Evolutionary conservation across 2,888 invertebrate genomes (phyloP).

Genomic region (Agonopterix subpropinquella): DNA sequence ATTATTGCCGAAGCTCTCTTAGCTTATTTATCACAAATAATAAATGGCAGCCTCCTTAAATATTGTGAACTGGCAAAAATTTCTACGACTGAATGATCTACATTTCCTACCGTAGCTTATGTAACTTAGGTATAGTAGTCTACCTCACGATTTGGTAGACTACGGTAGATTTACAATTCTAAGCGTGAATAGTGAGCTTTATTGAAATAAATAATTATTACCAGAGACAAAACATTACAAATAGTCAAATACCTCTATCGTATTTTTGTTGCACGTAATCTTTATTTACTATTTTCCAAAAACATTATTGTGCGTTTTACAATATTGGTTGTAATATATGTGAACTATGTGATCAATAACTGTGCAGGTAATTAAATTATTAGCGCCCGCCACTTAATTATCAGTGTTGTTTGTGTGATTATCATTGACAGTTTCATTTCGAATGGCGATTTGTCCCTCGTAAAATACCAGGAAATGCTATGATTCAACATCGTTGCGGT

Average conservation of each 20-base stretch:
- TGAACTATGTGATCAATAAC: slow-evolving; percentile 47
- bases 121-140: too few relatives aligned
- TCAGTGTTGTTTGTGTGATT: slow-evolving; percentile 55
- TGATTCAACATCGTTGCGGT: slow-evolving; percentile 62
- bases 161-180: too few relatives aligned
- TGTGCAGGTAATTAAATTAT: slow-evolving; percentile 37
- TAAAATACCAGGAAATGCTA: slow-evolving; percentile 75
- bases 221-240: too few relatives aligned
- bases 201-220: too few relatives aligned
- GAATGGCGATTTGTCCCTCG: slow-evolving; percentile 64
- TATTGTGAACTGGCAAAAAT: too few relatives aligned
- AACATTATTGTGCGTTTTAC: slow-evolving; percentile 35
- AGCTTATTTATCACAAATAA: too few relatives aligned
- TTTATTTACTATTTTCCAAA: slow-evolving; percentile 58
- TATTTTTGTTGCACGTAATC: slow-evolving; percentile 60
- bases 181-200: too few relatives aligned
- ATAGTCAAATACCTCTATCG: slow-evolving; percentile 4
- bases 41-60: too few relatives aligned
- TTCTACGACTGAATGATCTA: too few relatives aligned
- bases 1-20: too few relatives aligned
- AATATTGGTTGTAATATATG: slow-evolving; percentile 21
- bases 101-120: too few relatives aligned
- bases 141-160: too few relatives aligned
- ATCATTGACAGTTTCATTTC: slow-evolving; percentile 62
- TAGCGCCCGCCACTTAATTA: slow-evolving; percentile 15